Base-by-base conservation (phyloP, 2,113 vertebrate genomes). In the Neomonachus schauinslandi region DNA sequence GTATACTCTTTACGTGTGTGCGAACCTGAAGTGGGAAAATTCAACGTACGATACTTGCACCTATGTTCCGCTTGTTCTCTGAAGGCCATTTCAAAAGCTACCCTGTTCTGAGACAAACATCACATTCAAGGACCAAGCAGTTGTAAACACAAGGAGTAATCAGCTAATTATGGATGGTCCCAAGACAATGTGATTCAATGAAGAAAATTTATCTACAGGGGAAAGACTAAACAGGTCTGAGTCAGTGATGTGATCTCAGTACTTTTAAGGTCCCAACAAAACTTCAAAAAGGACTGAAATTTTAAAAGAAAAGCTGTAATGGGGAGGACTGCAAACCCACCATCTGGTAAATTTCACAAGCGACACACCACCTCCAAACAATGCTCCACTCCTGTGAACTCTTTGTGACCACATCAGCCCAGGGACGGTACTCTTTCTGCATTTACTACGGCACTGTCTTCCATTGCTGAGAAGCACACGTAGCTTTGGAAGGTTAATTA, bases 151-250 rank as follows among this genome's bases (percentile, higher is more conserved):
- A 46, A 79, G 18, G 2, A 3, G 10, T 69, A 16, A 74, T 71
- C 2, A 15, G 63, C 42, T 91, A 76, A 79, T 39, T 42, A 95
- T 81, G 67, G 13, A 22, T 22, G 31, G 46, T 82, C 57, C 81
- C 91, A 28, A 93, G 59, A 90, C 42, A 87, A n/a, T n/a, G 18
- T 13, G n/a, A 95, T 94, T 90, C n/a, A 31, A 28, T 19, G 81
- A 96, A 31, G 53, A 95, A 74, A 51, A 83, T 63, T 24, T 65
- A 65, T 51, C 51, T 89, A 5, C 36, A 26, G 46, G 19, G 33
- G 51, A 26, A 94, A 95, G 55, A 77, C 33, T 33, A 74, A 22
- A 22, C 5, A 63, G 24, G 18, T 57, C 53, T 91, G 55, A 46
- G 57, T 63, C 28, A 55, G 65, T 49, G 59, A 39, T 36, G 8